Percentiles rank a stretch among this genome's conserved stretches.
Conservation (phyloP, 2,113 vertebrate species). For the Dicrurus megarhynchus region DNA sequence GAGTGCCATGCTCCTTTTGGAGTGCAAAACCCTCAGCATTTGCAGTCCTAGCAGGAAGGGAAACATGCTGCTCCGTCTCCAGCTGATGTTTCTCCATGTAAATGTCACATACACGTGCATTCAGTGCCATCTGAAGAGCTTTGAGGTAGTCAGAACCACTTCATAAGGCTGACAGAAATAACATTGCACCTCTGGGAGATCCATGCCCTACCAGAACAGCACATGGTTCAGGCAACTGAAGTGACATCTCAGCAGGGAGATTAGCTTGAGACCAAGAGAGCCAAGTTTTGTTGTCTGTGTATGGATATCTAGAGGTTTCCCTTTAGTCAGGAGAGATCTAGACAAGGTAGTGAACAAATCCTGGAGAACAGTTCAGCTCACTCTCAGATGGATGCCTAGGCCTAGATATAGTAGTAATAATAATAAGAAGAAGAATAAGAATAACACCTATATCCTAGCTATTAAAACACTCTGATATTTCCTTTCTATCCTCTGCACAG, state of each 20-base stretch:
- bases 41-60: background rate
- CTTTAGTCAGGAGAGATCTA: background rate
- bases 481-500: background rate
- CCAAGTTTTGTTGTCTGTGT: background rate
- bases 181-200: background rate
- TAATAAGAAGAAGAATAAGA: too few species aligned
- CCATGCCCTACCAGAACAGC: background rate
- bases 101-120: background rate
- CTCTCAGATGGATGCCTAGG: background rate
- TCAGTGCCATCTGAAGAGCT: background rate
- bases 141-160: background rate
- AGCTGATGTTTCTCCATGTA: background rate
- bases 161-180: background rate
- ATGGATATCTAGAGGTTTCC: background rate
- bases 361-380: background rate
- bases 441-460: background rate
- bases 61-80: accelerated
- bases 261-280: background rate
- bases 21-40: background rate
- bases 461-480: background rate
- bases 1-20: background rate
- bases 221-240: background rate
- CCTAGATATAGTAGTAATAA: background rate
- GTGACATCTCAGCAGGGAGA: background rate
- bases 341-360: background rate